Percentiles rank a stretch among this genome's conserved stretches.
phyloP scores from a whole-genome alignment of 2,888 invertebrate species.

The Serrognathus titanus region DNA sequence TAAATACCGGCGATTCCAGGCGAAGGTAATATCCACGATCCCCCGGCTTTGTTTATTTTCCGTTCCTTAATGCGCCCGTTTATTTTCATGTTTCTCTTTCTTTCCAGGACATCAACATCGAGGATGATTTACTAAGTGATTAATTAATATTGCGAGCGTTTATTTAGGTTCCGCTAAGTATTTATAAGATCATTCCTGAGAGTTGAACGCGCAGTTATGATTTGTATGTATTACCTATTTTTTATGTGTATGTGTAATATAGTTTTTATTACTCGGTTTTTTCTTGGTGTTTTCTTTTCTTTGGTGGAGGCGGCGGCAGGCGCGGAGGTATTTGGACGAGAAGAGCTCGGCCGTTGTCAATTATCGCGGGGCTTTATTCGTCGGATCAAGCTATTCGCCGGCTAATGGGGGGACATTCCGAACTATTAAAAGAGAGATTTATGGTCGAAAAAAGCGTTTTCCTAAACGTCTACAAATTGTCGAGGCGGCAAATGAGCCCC shows the following conservation, averaged over 20 bases:
- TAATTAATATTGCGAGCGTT: conserved; percentile 22
- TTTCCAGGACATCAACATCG: conserved; percentile 69
- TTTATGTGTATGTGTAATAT: not conserved
- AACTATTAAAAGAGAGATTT: conserved; percentile 50
- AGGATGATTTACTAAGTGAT: conserved; percentile 69
- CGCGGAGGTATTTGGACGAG: not conserved
- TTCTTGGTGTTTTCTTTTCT: not conserved
- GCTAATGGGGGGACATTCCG: conserved; percentile 18
- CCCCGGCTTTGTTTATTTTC: conserved; percentile 7
- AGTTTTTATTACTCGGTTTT: conserved; percentile 3
- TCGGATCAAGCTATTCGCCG: conserved; percentile 10
- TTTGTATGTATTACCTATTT: conserved; percentile 7
- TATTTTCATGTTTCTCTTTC: conserved; percentile 20
- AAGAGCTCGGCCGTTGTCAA: not conserved
- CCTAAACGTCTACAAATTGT: conserved; percentile 52
- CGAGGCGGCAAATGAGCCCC: conserved; percentile 49
- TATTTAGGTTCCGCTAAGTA: no score
- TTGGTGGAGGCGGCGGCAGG: not conserved
- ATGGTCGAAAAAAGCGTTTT: conserved; percentile 45
- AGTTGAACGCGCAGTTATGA: not conserved
- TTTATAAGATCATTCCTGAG: no score
- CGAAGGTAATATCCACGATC: not conserved
- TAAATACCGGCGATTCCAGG: no score
- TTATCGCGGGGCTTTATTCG: not conserved
- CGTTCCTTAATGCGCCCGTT: not conserved